Conservation (phyloP, 2,113 vertebrate genomes). For the Hemiprocne comata region DNA sequence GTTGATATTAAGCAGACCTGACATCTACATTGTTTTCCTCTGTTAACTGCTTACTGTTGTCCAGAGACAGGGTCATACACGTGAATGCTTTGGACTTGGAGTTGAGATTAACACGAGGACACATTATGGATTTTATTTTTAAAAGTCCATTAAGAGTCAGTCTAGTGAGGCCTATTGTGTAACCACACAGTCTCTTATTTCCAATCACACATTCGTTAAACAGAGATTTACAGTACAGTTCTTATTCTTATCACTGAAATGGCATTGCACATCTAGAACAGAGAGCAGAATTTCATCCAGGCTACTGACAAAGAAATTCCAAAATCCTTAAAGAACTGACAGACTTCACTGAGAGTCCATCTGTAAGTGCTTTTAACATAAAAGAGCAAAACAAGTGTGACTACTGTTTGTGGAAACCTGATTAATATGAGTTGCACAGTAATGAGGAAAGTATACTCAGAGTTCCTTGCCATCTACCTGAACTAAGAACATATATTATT, state of each 20-base stretch:
- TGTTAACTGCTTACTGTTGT: neutral
- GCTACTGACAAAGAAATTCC: neutral
- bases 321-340: neutral
- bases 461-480: neutral
- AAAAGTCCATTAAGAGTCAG: constrained; percentile 21
- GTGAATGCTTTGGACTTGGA: neutral
- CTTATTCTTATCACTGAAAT: constrained; percentile 12
- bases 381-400: neutral
- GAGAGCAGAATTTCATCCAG: neutral
- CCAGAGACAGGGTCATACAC: neutral
- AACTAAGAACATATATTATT: neutral
- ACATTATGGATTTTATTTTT: neutral
- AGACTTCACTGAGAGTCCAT: neutral
- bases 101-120: neutral
- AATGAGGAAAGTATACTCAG: neutral
- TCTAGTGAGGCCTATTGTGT: neutral
- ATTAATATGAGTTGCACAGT: neutral
- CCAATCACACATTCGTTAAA: neutral
- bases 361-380: neutral
- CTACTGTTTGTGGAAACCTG: neutral
- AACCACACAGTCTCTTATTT: neutral
- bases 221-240: neutral
- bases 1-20: neutral
- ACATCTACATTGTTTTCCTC: neutral
- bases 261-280: neutral